Base-by-base conservation (phyloP, 2,797 vertebrate species). In the Adrianichthys oophorus region DNA sequence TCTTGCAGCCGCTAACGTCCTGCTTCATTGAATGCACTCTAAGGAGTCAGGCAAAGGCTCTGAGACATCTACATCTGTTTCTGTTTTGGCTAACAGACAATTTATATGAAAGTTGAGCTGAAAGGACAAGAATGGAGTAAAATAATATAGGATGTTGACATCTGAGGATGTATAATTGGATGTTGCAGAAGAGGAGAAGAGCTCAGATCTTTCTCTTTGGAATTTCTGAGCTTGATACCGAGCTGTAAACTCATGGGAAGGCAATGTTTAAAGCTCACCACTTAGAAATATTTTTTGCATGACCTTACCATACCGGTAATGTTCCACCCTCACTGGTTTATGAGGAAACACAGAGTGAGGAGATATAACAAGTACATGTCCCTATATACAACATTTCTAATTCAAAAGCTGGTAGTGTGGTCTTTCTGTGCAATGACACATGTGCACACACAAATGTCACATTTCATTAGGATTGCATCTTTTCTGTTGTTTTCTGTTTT, bases 201-300 rank as follows among this genome's bases (percentile, higher is more conserved):
- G 59, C 53, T 78, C 43, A 67, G 49, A 68, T 70, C 59, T 72
- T 57, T 47, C 54, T 60, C 53, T 37, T 49, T 73, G 58, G 70
- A 32, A 71, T 83, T 84, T 80, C 8, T 82, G 73, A 85, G 75
- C 74, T 72, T 86, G 76, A n/a, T 59, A 32, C 4, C 12, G 19
- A 56, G 51, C 68, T 57, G 70, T 59, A 55, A 68, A 65, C 66
- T 81, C 79, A 84, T 77, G 82, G 69, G 83, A 64, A 62, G 65
- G 59, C 2, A 62, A 62, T 57, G 68, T 62, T 79, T 75, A 49
- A 80, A 67, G 58, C 56, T 54, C 63, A 68, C 68, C 69, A 62
- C 76, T 86, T 78, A 68, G 32, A 37, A 37, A 37, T 3, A 2
- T 12, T 37, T 12, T 10, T 13, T 12, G 4, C 10, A 37, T 4